phyloP scores from a whole-genome alignment of 1,140 invertebrate genomes.

The Sipha flava region DNA sequence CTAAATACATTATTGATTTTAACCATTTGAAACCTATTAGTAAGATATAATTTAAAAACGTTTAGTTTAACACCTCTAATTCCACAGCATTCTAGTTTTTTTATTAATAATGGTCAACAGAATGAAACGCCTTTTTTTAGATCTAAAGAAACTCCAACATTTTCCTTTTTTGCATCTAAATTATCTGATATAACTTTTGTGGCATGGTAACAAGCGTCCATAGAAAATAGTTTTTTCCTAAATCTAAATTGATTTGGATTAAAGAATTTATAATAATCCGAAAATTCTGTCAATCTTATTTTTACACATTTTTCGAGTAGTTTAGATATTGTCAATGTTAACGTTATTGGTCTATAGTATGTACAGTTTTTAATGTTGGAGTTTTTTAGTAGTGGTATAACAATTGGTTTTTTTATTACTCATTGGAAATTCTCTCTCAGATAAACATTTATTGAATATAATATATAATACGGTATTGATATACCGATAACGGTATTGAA shows the following conservation, averaged over 20 bases:
- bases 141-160: neutral
- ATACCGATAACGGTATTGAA: no score
- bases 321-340: neutral
- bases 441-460: no score
- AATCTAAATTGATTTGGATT: neutral
- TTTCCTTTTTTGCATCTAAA: neutral
- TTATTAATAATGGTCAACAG: neutral
- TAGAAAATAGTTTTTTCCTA: no score
- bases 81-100: neutral
- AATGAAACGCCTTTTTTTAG: neutral
- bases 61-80: neutral
- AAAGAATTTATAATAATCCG: neutral
- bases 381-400: neutral
- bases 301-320: neutral
- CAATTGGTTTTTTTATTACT: neutral
- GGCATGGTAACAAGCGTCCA: neutral
- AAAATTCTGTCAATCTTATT: neutral
- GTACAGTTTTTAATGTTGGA: neutral
- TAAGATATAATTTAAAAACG: neutral
- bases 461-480: no score
- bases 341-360: neutral
- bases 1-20: neutral
- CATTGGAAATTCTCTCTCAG: no score
- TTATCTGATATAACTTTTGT: neutral
- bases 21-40: neutral